These are phyloP conservation scores for Muntiacus reevesi DNA, from an alignment of 2,113 vertebrate genomes.

Conservation along the genomic window DNA sequence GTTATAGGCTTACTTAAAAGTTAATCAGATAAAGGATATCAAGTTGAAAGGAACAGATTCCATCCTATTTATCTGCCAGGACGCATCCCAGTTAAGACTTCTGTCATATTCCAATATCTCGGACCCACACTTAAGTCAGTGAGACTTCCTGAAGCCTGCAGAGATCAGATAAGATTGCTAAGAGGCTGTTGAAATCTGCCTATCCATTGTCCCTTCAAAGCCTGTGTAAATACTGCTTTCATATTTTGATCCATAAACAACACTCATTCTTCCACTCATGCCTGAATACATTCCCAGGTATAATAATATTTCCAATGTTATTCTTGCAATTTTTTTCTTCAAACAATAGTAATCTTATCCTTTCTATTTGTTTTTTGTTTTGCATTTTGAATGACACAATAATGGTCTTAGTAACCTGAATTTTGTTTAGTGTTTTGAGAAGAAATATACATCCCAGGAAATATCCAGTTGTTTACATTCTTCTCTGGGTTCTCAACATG, in stretches of 20 bases:
- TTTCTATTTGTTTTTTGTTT: neutral
- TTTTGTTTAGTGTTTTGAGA: neutral
- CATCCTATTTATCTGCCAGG: neutral
- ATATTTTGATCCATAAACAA: neutral
- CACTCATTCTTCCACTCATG: neutral
- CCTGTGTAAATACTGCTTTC: neutral
- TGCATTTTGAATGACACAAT: neutral
- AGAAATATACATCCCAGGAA: neutral
- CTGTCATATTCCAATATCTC: accelerated
- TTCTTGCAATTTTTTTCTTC: neutral
- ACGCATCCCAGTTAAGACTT: neutral
- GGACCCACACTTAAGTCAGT: accelerated
- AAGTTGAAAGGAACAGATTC: accelerated
- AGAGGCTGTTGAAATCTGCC: accelerated
- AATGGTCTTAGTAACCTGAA: neutral
- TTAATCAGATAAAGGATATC: neutral
- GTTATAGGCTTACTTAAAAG: no score
- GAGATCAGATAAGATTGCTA: neutral
- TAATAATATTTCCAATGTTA: neutral
- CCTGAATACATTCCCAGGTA: neutral
- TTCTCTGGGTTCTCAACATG: neutral
- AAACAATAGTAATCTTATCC: neutral
- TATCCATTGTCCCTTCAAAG: neutral
- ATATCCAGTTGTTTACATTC: neutral
- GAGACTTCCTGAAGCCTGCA: accelerated